Evolutionary conservation across 2,113 vertebrate species (phyloP).

Genomic region (Myiopsitta monachus): DNA sequence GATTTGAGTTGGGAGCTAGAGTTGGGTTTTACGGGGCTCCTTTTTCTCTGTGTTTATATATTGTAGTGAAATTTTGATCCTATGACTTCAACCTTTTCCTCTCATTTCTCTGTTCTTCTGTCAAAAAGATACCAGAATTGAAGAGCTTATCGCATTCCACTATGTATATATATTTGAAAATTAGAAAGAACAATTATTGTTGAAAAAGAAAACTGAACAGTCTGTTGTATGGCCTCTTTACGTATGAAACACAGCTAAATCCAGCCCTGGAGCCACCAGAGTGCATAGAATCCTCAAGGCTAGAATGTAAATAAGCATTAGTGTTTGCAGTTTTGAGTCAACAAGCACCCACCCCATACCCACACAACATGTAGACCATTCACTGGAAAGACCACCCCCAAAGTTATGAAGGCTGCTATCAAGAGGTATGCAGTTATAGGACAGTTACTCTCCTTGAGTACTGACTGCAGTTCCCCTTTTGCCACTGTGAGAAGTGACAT

Average conservation of each 20-base stretch:
- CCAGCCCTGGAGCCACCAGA: background rate
- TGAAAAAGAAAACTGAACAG: background rate
- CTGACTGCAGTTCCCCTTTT: fast-evolving
- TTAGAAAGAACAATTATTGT: background rate
- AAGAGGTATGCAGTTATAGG: fast-evolving
- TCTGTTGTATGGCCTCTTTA: background rate
- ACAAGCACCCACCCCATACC: fast-evolving
- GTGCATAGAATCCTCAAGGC: fast-evolving
- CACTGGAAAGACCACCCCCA: background rate
- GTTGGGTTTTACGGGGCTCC: background rate
- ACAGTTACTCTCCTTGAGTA: background rate
- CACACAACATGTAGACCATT: background rate
- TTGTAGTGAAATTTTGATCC: background rate
- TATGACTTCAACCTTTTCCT: background rate
- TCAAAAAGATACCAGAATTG: background rate
- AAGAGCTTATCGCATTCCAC: background rate
- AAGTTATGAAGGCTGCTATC: background rate
- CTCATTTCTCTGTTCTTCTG: background rate
- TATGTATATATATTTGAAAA: background rate
- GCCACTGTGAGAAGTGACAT: fast-evolving
- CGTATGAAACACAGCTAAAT: fast-evolving
- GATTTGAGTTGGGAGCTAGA: background rate
- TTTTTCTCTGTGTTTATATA: background rate
- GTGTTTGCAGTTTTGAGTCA: background rate
- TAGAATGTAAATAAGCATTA: background rate